phyloP scores from a whole-genome alignment of 2,113 vertebrate species.

The Dascyllus trimaculatus region DNA sequence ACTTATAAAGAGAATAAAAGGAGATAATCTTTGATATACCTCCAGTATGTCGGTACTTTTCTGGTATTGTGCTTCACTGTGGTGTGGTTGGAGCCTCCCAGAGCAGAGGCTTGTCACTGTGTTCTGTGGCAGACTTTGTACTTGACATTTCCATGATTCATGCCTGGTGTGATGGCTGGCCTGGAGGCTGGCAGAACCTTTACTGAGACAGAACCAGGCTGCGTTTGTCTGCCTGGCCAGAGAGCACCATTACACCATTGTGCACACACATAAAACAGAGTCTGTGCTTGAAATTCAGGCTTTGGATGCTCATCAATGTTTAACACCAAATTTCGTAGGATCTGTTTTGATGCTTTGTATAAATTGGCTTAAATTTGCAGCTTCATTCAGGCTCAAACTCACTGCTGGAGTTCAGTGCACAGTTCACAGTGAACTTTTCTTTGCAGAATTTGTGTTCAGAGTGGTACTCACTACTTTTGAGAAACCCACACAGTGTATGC shows the following conservation, averaged over 20 bases:
- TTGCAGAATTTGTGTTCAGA: slow-evolving; percentile 66
- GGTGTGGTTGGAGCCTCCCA: slow-evolving; percentile 17
- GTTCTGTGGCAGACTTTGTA: slow-evolving; percentile 71
- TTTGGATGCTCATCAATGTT: slow-evolving; percentile 23
- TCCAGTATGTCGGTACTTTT: not conserved
- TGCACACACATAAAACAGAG: not conserved
- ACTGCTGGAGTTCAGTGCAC: slow-evolving; percentile 20
- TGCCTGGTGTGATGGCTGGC: slow-evolving; percentile 80
- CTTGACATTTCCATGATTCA: slow-evolving; percentile 85
- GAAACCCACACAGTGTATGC: slow-evolving; percentile 62
- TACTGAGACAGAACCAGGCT: slow-evolving; percentile 73
- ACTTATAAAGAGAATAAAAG: not conserved
- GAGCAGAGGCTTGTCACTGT: slow-evolving; percentile 48
- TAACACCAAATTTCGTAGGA: not conserved
- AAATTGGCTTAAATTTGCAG: slow-evolving; percentile 10
- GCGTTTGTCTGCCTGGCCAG: slow-evolving; percentile 49
- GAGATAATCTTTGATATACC: not conserved
- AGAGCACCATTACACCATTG: slow-evolving; percentile 36
- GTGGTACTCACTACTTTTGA: slow-evolving; percentile 54
- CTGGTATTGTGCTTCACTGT: slow-evolving; percentile 12
- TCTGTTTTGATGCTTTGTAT: slow-evolving; percentile 14
- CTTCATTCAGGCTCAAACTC: slow-evolving; percentile 12
- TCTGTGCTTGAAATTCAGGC: not conserved
- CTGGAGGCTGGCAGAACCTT: slow-evolving; percentile 80
- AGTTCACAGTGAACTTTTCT: slow-evolving; percentile 57